Evolutionary conservation across 2,113 vertebrate species (phyloP), one percentile per base, ranked within the genome.

Genomic region (Caretta caretta): DNA sequence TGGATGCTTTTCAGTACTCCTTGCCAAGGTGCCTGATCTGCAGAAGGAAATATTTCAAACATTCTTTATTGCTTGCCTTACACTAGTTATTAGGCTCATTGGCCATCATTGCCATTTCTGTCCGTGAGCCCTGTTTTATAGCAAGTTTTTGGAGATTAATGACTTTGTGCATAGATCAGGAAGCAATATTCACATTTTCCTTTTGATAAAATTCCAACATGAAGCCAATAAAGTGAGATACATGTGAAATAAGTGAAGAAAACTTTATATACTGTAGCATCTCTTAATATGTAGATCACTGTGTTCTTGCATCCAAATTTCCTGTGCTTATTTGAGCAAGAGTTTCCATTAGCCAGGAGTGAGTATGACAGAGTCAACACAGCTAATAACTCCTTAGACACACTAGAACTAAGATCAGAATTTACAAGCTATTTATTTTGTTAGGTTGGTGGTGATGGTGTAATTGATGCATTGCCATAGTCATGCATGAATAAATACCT

Each of bases 21-120:
- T 97, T 94, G 4, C 92, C 92, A 93, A 99, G 99, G 99, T 99
- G 92, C 56, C 20, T 69, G 31, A 59, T 85, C 25, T 79, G 87
- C 20, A 80, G 57, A 56, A 54, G 75, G 90, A 94, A 82, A 35
- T 75, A 86, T 24, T 46, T 84, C 49, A 79, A 76, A 0, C n/a
- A 9, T 35, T 90, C 38, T 25, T 88, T 93, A 53, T 90, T 94
- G 62, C 83, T 85, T 93, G 91, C 59, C 80, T 0, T 80, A 13
- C 25, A 25, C 49, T 84, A 6, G 4, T 84, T 20, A 31, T 84
- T 89, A 84, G 35, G 53, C 62, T 82, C 49, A 31, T 80, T 90
- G 86, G 10, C 50, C 35, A 89, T 83, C 24, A 5, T n/a, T 87
- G 27, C 22, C 5, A 5, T 84, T 59, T 86, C 78, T 93, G 8